Evolutionary conservation across 2,797 vertebrate genomes (phyloP), one percentile per base, ranked within the genome.

Genomic region (Enteromius fasciolatus): DNA sequence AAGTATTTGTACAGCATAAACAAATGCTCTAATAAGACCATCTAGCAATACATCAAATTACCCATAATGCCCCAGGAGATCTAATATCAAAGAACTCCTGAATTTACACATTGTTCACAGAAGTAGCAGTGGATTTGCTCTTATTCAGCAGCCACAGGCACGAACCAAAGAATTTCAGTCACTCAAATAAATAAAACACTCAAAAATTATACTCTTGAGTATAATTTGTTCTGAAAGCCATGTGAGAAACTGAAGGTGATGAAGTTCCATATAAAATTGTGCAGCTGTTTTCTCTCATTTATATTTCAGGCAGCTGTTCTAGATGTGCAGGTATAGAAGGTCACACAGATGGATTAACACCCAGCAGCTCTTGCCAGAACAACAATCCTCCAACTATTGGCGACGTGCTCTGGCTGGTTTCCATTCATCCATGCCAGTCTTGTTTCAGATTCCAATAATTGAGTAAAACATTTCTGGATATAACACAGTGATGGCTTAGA

Each of bases 341-440:
- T 85, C 69, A 68, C 31, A 2, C 61, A 69, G 75, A 74, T 59
- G 81, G 80, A 75, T 73, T 41, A 68, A 68, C 74, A 39, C n/a
- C 61, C 68, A 41, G 76, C 36, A 74, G 46, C 25, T 82, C 67
- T 63, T 73, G 39, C 75, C 75, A 74, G 25, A 36, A n/a, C 31
- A 15, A 46, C 14, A 44, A 50, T 48, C 75, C 50, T 50, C 23
- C 28, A 48, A 33, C 61, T 41, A 5, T 50, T 50, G 41, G 23
- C 54, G 48, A 31, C 48, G 41, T 50, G 31, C 18, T 69, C 57
- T 31, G 44, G 41, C 73, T 52, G 75, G 36, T 23, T 39, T 76
- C 80, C 25, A 8, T 82, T 50, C 48, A 67, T 68, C 80, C 50
- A 67, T 68, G 33, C 50, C 18, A n/a, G 63, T 39, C 36, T 39